Conservation (phyloP, 2,888 invertebrate species). For the Athalia cordata region DNA sequence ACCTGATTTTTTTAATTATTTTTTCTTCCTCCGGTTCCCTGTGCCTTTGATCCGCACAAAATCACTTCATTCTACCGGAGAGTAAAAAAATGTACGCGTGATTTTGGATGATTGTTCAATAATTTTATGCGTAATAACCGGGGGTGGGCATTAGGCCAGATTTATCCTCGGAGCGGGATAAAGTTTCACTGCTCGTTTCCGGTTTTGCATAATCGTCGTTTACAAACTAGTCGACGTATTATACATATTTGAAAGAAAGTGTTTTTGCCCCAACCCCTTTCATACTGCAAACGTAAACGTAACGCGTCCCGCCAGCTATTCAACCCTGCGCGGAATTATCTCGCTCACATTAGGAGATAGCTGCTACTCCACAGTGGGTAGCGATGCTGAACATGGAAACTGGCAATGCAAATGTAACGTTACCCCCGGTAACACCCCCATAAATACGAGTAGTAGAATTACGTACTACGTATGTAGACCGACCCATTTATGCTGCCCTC, state of each 20-base stretch:
- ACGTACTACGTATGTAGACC: too few relatives aligned
- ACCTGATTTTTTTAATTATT: neutral
- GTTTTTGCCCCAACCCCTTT: conserved; percentile 11
- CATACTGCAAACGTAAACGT: neutral
- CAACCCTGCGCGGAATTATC: too few relatives aligned
- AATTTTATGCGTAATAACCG: neutral
- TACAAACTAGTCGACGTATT: conserved; percentile 48
- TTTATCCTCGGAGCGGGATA: neutral
- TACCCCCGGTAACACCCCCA: too few relatives aligned
- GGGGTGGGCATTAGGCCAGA: conserved; percentile 11
- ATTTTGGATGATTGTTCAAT: neutral
- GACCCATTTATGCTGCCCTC: too few relatives aligned
- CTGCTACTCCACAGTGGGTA: too few relatives aligned
- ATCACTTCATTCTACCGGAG: too few relatives aligned
- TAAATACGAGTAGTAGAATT: too few relatives aligned
- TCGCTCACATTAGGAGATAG: too few relatives aligned
- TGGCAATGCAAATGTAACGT: too few relatives aligned
- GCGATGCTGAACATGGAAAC: too few relatives aligned
- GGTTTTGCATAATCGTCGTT: conserved; percentile 65
- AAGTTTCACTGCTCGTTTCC: conserved; percentile 27
- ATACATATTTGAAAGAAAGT: conserved; percentile 22
- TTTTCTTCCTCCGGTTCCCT: neutral
- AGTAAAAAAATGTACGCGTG: neutral
- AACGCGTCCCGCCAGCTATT: neutral
- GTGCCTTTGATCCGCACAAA: neutral